phyloP scores from a whole-genome alignment of 2,113 vertebrate genomes.

The Neolamprologus ventralis region DNA sequence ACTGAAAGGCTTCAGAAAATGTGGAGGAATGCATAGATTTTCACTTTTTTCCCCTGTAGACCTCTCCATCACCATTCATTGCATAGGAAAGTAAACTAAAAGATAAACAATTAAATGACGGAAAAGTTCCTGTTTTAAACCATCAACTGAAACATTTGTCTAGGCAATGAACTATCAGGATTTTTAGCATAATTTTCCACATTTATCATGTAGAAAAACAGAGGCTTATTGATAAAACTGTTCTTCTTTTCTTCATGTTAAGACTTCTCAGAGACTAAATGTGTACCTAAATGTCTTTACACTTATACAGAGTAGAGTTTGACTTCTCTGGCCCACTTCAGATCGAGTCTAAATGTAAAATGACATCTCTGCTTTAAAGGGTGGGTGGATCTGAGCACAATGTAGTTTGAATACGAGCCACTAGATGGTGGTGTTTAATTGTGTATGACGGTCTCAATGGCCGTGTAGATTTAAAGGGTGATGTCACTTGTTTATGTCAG shows the following conservation, averaged over 20 bases:
- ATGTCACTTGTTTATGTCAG: not conserved
- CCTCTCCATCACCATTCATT: not conserved
- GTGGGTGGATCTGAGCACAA: not conserved
- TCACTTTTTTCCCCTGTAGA: not conserved
- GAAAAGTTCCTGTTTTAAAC: not conserved
- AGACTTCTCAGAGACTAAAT: not conserved
- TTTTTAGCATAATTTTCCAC: not conserved
- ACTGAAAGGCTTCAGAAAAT: not conserved
- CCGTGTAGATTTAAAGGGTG: not conserved
- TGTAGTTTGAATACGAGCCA: not conserved
- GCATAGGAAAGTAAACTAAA: not conserved
- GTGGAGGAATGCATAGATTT: not conserved
- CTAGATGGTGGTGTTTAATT: conserved; percentile 10
- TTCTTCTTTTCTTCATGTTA: not conserved
- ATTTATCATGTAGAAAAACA: not conserved
- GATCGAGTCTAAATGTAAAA: not conserved
- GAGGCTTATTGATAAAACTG: not conserved
- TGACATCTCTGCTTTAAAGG: not conserved
- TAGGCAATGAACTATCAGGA: not conserved
- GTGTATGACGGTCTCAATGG: not conserved
- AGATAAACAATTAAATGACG: not conserved
- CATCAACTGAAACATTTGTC: not conserved
- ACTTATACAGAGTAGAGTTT: not conserved
- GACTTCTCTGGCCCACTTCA: not conserved
- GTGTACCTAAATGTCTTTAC: not conserved